phyloP scores from a whole-genome alignment of 2,888 invertebrate species.

The Cerastoderma edule region DNA sequence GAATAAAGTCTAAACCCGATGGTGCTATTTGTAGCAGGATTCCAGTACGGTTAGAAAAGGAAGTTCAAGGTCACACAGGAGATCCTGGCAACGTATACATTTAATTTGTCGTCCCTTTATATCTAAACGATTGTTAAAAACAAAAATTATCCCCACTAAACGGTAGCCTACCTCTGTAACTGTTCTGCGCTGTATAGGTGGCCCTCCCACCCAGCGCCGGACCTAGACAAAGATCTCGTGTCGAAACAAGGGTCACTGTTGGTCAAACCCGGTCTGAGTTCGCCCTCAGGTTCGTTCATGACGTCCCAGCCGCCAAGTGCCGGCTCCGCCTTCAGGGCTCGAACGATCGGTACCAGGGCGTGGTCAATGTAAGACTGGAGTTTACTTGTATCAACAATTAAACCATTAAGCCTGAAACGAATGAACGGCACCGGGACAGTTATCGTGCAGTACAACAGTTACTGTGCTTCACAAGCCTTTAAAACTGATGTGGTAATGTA shows the following conservation, averaged over 20 bases:
- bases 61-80: too few species aligned
- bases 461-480: too few species aligned
- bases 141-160: too few species aligned
- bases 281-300: constrained; percentile 77
- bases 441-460: too few species aligned
- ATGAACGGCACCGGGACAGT: neutral
- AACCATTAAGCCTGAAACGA: constrained; percentile 48
- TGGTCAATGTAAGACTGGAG: constrained; percentile 75
- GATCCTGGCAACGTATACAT: too few species aligned
- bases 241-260: constrained; percentile 70
- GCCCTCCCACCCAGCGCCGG: constrained; percentile 77
- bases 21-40: too few species aligned
- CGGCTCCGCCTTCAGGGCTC: constrained; percentile 67
- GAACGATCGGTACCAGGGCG: constrained; percentile 73
- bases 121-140: too few species aligned
- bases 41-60: too few species aligned
- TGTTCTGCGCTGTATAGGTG: constrained; percentile 65
- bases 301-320: constrained; percentile 79
- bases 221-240: constrained; percentile 61
- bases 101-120: too few species aligned
- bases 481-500: too few species aligned
- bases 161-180: constrained; percentile 68
- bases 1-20: too few species aligned
- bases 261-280: constrained; percentile 57
- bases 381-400: constrained; percentile 70